Percentiles rank a stretch among this genome's conserved stretches.
These are phyloP conservation scores for Desoria tigrina DNA, from an alignment of 2,888 invertebrate species.

Conservation along the genomic window DNA sequence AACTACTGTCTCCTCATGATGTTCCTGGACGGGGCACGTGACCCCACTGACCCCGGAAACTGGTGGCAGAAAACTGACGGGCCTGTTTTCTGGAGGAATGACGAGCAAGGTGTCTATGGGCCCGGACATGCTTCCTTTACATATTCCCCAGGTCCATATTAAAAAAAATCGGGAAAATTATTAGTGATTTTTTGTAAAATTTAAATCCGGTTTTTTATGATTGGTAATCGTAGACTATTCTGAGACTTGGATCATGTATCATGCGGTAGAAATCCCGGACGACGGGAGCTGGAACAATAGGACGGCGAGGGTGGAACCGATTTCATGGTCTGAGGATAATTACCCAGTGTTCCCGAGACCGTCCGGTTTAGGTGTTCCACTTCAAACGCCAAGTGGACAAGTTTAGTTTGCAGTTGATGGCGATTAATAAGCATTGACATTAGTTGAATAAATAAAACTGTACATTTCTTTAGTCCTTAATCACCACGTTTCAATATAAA, in stretches of 20 bases:
- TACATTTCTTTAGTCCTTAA: too few relatives aligned
- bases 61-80: slow-evolving; percentile 37
- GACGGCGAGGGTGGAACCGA: slow-evolving; percentile 36
- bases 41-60: slow-evolving; percentile 41
- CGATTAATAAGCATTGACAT: too few relatives aligned
- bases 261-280: slow-evolving; percentile 29
- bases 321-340: slow-evolving; percentile 30
- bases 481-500: too few relatives aligned
- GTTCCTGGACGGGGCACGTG: slow-evolving; percentile 29
- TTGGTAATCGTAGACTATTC: slow-evolving; percentile 23
- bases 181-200: neutral
- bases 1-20: slow-evolving; percentile 43
- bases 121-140: slow-evolving; percentile 46
- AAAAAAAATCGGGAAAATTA: neutral
- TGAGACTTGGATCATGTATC: slow-evolving; percentile 40
- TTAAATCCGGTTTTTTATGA: neutral
- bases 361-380: slow-evolving; percentile 16
- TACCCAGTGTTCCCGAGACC: slow-evolving; percentile 38
- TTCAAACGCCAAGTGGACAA: slow-evolving; percentile 27
- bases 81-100: slow-evolving; percentile 44
- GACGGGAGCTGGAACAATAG: slow-evolving; percentile 19
- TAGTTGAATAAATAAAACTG: too few relatives aligned
- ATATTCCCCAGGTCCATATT: slow-evolving; percentile 33
- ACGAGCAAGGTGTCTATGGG: slow-evolving; percentile 39
- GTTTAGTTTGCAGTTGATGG: too few relatives aligned